Conservation (phyloP, 2,113 vertebrate genomes). For the Apteryx owenii region DNA sequence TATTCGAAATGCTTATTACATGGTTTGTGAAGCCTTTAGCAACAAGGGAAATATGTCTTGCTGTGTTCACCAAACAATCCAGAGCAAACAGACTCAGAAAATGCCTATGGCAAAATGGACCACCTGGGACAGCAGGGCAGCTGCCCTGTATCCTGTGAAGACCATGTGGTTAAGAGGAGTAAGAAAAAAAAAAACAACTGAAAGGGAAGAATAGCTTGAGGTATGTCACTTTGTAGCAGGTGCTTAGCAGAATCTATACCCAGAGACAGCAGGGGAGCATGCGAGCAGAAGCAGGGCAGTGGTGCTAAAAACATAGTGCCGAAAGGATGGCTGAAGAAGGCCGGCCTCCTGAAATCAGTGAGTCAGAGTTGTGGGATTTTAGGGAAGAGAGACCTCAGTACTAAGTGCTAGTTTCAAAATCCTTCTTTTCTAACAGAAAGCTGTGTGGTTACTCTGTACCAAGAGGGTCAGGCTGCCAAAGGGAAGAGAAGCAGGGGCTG, state of each 20-base stretch:
- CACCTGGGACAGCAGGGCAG: accelerated
- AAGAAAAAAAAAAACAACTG: background rate
- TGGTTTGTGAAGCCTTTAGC: background rate
- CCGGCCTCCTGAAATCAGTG: background rate
- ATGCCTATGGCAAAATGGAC: background rate
- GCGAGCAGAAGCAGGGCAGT: background rate
- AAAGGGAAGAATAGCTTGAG: background rate
- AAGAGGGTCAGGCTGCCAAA: background rate
- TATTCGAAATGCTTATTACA: background rate
- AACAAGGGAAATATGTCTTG: background rate
- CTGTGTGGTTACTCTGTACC: background rate
- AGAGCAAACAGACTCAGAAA: background rate
- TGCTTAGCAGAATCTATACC: background rate
- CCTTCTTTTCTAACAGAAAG: background rate
- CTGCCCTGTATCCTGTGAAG: background rate
- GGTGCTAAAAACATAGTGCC: background rate
- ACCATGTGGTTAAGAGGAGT: background rate
- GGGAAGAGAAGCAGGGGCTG: background rate
- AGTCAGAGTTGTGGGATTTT: background rate
- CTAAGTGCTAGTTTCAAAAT: background rate
- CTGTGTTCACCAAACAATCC: background rate
- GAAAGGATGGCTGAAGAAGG: background rate
- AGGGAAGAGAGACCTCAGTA: background rate
- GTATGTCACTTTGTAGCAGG: background rate
- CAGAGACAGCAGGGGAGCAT: too few species aligned